Base-by-base conservation (phyloP, 2,797 vertebrate genomes). In the Ctenopoma multispine region DNA sequence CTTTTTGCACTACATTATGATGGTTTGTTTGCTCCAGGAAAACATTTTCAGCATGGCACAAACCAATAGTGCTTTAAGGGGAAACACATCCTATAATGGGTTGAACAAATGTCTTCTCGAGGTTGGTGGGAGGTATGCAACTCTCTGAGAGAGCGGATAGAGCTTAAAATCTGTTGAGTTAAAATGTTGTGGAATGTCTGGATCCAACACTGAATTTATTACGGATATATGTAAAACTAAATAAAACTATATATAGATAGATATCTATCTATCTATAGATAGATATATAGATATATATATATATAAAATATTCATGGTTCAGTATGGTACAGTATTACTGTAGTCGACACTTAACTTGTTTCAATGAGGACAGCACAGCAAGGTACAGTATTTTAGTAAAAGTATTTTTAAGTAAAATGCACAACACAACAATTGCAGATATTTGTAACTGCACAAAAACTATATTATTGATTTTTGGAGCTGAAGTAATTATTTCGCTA, bases 21-120 rank as follows among this genome's bases (percentile, higher is more conserved):
- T 62, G 24, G 54, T 74, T 75, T 72, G 43, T 76, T 83, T 74
- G 77, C 63, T 64, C 31, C 47, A 80, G 70, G 70, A 60, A 75
- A 72, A 77, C 18, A 71, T 63, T 60, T 69, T 62, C 46, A 81
- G 68, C 69, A 71, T 20, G 47, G 43, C 58, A 66, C 40, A 54
- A 40, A 75, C 61, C 64, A 76, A 62, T 14, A 23, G 44, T 14
- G 13, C 14, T 54, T 21, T 65, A 21, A 71, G 61, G 44, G 44
- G 51, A 69, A 80, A 69, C n/a, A 31, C 34, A 40, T n/a, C 20
- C 2, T 54, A 27, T 46, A 24, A 4, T 54, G 8, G 31, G 64
- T 20, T 40, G 46, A 76, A 80, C 51, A 65, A 72, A 74, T 66
- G 48, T 15, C 20, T 58, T 50, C 51, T 56, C 7, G 34, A 61